phyloP scores from a whole-genome alignment of 2,113 vertebrate species.

The Takifugu bimaculatus region DNA sequence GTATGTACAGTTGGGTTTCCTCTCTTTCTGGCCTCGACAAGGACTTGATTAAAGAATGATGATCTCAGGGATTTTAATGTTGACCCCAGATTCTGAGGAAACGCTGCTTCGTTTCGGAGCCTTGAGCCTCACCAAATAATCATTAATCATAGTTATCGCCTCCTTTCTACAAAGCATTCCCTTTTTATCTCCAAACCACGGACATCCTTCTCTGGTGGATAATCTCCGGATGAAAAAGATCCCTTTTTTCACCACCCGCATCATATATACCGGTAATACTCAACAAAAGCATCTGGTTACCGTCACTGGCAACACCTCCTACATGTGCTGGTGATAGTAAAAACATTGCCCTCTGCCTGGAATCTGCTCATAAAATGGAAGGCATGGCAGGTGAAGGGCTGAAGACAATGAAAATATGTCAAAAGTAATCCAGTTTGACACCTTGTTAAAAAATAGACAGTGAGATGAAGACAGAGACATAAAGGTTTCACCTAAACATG shows the following conservation, averaged over 20 bases:
- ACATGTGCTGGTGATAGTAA: constrained; percentile 32
- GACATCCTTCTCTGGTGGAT: constrained; percentile 15
- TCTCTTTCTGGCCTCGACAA: constrained; percentile 18
- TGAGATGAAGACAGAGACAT: constrained; percentile 1
- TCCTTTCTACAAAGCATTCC: background rate
- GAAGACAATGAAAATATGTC: constrained; percentile 4
- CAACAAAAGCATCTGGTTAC: constrained; percentile 36
- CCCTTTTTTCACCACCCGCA: constrained; percentile 24
- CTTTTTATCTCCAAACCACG: constrained; percentile 16
- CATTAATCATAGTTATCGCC: constrained; percentile 12
- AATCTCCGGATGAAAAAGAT: constrained; percentile 47
- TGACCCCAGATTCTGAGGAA: constrained; percentile 19
- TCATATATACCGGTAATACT: constrained; percentile 4
- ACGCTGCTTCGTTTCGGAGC: constrained; percentile 35
- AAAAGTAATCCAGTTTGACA: constrained; percentile 16
- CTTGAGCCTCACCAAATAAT: constrained; percentile 18
- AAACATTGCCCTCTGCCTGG: constrained; percentile 29
- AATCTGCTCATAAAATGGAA: constrained; percentile 31
- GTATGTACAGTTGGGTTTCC: constrained; percentile 34
- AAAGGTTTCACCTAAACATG: constrained; percentile 39
- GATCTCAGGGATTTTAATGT: constrained; percentile 28
- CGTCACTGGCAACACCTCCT: constrained; percentile 14
- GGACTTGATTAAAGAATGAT: constrained; percentile 33
- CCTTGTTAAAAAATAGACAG: constrained; percentile 13
- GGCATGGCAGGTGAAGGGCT: background rate